Evolutionary conservation across 2,113 vertebrate species (phyloP).

Genomic region (Carassius gibelio): DNA sequence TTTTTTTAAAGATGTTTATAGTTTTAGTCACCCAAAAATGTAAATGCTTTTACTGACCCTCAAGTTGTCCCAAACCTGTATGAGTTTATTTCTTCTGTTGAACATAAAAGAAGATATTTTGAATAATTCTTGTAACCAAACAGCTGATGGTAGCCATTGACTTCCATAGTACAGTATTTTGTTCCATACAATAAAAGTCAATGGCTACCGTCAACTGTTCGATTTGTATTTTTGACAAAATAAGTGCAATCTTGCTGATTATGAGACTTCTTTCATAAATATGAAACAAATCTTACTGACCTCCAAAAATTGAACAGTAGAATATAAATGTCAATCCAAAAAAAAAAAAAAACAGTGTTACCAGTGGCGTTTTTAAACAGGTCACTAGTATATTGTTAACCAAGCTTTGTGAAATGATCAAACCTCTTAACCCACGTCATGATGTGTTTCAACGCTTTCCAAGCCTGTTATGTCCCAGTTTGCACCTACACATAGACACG

Average conservation of each 20-base stretch:
- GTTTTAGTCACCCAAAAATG: background rate
- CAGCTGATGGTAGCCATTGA: background rate
- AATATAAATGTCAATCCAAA: background rate
- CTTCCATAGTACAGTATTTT: background rate
- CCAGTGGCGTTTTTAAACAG: background rate
- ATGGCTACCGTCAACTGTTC: background rate
- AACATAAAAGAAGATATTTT: background rate
- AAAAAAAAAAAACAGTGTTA: background rate
- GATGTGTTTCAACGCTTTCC: background rate
- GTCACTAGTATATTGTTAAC: background rate
- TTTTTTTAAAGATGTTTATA: background rate
- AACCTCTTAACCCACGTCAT: background rate
- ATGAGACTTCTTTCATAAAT: background rate
- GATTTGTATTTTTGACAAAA: background rate
- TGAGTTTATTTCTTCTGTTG: background rate
- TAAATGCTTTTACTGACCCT: background rate
- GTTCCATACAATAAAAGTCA: background rate
- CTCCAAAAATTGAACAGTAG: background rate
- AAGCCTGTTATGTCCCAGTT: background rate
- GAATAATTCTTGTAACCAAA: background rate
- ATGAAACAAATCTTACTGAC: background rate
- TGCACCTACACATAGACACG: background rate
- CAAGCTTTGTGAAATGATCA: constrained; percentile 7
- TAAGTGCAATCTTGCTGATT: background rate
- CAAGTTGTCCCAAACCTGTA: background rate